These are phyloP conservation scores for Andrena flavipes DNA, from an alignment of 2,888 invertebrate genomes.

Conservation along the genomic window DNA sequence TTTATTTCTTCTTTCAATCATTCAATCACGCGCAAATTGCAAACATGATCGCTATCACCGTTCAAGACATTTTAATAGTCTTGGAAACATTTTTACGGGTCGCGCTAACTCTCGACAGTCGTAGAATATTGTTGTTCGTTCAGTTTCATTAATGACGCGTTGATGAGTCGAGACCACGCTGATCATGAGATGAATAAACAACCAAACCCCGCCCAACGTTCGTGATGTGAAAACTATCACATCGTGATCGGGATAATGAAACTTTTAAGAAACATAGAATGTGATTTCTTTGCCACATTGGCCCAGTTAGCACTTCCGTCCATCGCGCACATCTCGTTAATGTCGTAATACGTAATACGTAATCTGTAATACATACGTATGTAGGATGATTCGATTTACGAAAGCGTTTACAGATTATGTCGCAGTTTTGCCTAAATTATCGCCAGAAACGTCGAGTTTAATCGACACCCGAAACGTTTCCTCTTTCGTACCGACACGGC, in stretches of 20 bases:
- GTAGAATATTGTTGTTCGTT: slow-evolving; percentile 60
- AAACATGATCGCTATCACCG: neutral
- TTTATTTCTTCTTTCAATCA: too few species aligned
- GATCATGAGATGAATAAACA: neutral
- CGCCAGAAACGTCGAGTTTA: slow-evolving; percentile 70
- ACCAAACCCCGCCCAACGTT: too few species aligned
- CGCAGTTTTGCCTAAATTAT: slow-evolving; percentile 65
- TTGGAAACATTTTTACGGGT: slow-evolving; percentile 67
- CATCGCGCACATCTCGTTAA: too few species aligned
- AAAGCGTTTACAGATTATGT: neutral
- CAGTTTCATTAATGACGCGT: slow-evolving; percentile 53
- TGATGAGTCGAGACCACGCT: neutral
- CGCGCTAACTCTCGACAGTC: slow-evolving; percentile 51
- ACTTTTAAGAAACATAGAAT: neutral
- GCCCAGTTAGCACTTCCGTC: too few species aligned
- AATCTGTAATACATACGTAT: too few species aligned
- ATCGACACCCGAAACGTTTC: slow-evolving; percentile 77
- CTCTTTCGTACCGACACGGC: slow-evolving; percentile 50
- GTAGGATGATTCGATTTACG: too few species aligned
- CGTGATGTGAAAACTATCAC: neutral
- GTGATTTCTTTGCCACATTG: too few species aligned
- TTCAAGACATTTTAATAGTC: slow-evolving; percentile 45
- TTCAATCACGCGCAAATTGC: neutral
- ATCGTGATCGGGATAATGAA: neutral
- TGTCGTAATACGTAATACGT: too few species aligned